Percentiles rank a stretch among this genome's conserved stretches.
These are phyloP conservation scores for Amphiprion ocellaris DNA, from an alignment of 2,113 vertebrate species.

Conservation along the genomic window DNA sequence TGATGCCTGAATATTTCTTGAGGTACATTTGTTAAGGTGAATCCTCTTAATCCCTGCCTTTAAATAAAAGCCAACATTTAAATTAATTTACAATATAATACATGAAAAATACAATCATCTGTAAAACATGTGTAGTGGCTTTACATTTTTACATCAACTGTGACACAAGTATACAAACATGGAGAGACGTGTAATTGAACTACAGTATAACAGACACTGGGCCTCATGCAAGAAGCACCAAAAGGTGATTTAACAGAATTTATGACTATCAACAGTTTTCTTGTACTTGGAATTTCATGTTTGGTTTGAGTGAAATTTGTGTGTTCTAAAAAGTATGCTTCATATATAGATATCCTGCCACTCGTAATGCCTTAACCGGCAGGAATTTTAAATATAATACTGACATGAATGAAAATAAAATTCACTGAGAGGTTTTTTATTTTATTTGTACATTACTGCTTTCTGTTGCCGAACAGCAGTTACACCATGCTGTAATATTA, in stretches of 20 bases:
- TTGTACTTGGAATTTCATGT: neutral
- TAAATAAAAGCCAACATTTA: constrained; percentile 18
- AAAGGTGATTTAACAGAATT: neutral
- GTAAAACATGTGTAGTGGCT: constrained; percentile 4
- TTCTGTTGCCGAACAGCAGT: too few species aligned
- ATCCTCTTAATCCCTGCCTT: neutral
- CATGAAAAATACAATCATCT: constrained; percentile 14
- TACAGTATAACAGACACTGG: constrained; percentile 14
- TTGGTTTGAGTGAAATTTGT: neutral
- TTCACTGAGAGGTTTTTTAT: neutral
- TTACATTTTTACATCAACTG: constrained; percentile 41
- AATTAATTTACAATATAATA: constrained; percentile 53
- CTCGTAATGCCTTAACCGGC: neutral
- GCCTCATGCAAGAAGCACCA: neutral
- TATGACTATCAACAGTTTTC: neutral
- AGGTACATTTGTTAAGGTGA: constrained; percentile 2
- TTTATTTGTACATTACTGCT: neutral
- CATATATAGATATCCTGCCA: neutral
- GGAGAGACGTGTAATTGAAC: neutral
- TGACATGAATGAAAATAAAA: constrained; percentile 4
- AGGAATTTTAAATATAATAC: neutral
- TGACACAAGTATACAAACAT: constrained; percentile 45
- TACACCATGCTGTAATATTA: neutral
- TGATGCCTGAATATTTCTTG: constrained; percentile 2
- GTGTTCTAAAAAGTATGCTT: neutral